A percentile compares a stretch with the other conserved stretches of the same genome.
phyloP scores from a whole-genome alignment of 2,113 vertebrate genomes.

The Odocoileus virginianus region DNA sequence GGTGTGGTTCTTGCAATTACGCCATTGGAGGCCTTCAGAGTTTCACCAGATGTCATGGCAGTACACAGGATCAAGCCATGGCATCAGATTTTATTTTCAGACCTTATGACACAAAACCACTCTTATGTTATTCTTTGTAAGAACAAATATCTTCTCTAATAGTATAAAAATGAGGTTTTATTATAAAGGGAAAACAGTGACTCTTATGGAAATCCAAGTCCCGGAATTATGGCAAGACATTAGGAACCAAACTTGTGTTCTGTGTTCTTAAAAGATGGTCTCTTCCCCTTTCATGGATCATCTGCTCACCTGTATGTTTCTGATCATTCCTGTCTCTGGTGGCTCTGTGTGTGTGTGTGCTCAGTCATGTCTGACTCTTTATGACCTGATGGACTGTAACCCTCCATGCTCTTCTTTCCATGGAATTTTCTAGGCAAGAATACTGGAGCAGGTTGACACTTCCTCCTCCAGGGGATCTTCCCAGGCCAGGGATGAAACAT shows the following conservation, averaged over 20 bases:
- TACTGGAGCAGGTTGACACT: not conserved
- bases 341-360: not conserved
- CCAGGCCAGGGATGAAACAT: not conserved
- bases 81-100: not conserved
- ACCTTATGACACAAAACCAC: not conserved
- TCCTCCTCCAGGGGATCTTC: not conserved
- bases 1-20: not conserved
- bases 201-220: not conserved
- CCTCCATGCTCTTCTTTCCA: not conserved
- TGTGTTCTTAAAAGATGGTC: not conserved
- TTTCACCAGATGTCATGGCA: not conserved
- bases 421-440: not conserved
- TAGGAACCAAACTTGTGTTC: not conserved
- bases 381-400: not conserved
- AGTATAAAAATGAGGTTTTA: not conserved
- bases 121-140: not conserved
- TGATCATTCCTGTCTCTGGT: not conserved
- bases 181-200: not conserved
- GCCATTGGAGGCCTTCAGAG: not conserved
- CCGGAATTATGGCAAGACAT: not conserved
- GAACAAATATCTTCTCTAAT: not conserved
- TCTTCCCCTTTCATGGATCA: not conserved
- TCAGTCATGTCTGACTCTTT: not conserved
- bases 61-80: not conserved
- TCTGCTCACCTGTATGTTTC: not conserved